Evolutionary conservation across 2,888 invertebrate species (phyloP), one percentile per base, ranked within the genome.

Genomic region (Cordilura impudica): DNA sequence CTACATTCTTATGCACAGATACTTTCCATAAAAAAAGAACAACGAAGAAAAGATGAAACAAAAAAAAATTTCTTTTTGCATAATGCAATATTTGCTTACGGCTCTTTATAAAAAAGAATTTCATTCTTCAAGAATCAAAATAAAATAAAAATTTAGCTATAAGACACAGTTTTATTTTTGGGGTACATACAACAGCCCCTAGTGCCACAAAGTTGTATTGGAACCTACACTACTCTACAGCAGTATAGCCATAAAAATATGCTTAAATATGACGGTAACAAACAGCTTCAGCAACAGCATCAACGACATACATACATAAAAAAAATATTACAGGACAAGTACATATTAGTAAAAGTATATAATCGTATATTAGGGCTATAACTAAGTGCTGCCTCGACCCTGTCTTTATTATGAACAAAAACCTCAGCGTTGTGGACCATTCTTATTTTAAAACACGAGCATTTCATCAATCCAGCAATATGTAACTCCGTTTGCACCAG

Each of bases 1-100:
- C 70, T 60, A 54, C 39, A 71, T 71, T 74, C 74, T 78, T 73
- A 35, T 69, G 54, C 43, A 29, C 16, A 19, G 61, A 63, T 14
- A 63, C n/a, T 21, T 61, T 58, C 26, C 26, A 26, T 21, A 14
- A 29, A 47, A 45, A 43, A 54, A 43, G 31, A 43, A 58, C 6
- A 3, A 26, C 26, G 26, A 26, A 26, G 4, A 26, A 26, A 26
- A 26, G 6, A 6, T 26, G 26, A 26, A 4, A 26, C 6, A 35
- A 39, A 39, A 76, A 73, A 61, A 70, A 43, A 60, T 69, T 76
- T 31, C 56, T 69, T 76, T 31, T 51, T 73, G 78, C 82, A 82
- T 81, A 81, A 81, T 81, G 81, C 81, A 81, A 81, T 81, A 81
- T 82, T 82, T 82, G 82, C 82, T 82, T 75, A 78, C 51, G 81